A percentile compares a stretch with the other conserved stretches of the same genome.
phyloP scores from a whole-genome alignment of 1,140 invertebrate genomes.

The Ceratitis capitata region DNA sequence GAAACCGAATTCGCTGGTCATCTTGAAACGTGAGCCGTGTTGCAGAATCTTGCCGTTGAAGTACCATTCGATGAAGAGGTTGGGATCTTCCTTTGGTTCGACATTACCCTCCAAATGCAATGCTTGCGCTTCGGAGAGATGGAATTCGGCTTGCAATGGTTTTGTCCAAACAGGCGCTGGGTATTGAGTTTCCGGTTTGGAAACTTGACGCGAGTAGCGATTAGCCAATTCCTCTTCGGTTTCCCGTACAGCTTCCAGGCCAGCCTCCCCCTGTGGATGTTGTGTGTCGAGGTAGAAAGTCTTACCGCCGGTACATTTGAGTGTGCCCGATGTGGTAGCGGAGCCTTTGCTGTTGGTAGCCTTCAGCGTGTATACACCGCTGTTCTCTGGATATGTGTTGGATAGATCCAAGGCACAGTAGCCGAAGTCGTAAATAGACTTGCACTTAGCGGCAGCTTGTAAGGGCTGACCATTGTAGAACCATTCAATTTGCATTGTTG shows the following conservation, averaged over 20 bases:
- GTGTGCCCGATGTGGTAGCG: slow-evolving; percentile 86
- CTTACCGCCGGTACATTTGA: slow-evolving; percentile 82
- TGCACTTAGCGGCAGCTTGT: slow-evolving; percentile 81
- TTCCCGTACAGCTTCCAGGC: slow-evolving; percentile 86
- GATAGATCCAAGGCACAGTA: slow-evolving; percentile 85
- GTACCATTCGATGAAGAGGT: slow-evolving; percentile 93
- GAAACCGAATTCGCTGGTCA: slow-evolving; percentile 92
- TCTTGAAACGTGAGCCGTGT: slow-evolving; percentile 85
- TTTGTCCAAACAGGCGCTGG: slow-evolving; percentile 89
- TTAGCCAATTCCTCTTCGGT: slow-evolving; percentile 80
- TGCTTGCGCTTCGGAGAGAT: slow-evolving; percentile 88
- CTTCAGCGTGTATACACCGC: slow-evolving; percentile 89
- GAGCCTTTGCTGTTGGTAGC: slow-evolving; percentile 91
- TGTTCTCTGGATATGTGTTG: slow-evolving; percentile 86
- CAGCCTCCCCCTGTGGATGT: slow-evolving; percentile 88
- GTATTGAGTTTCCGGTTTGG: slow-evolving; percentile 78
- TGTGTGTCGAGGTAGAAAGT: slow-evolving; percentile 86
- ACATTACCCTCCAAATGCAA: slow-evolving; percentile 93
- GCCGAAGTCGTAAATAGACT: slow-evolving; percentile 89
- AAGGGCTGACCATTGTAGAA: slow-evolving; percentile 86
- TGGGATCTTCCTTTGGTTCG: slow-evolving; percentile 96
- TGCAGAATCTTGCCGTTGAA: slow-evolving; percentile 89
- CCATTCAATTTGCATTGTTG: slow-evolving; percentile 93
- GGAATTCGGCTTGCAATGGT: slow-evolving; percentile 82
- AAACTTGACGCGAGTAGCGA: slow-evolving; percentile 74